These are phyloP conservation scores for Willisornis vidua DNA, from an alignment of 2,113 vertebrate genomes.

Conservation along the genomic window DNA sequence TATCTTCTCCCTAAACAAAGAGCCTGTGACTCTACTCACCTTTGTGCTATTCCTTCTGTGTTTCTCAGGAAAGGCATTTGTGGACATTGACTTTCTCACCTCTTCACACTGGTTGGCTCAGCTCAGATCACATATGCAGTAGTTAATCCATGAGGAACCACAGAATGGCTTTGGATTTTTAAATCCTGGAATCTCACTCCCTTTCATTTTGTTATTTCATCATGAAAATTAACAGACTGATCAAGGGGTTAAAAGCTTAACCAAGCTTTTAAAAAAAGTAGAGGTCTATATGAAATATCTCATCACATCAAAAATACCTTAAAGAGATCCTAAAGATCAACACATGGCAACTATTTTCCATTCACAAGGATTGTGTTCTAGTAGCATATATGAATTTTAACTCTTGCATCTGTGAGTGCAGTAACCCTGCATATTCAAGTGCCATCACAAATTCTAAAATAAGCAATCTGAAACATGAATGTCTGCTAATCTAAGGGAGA, in stretches of 20 bases:
- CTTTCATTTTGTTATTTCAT: neutral
- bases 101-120: neutral
- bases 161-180: neutral
- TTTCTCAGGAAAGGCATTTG: neutral
- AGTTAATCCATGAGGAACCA: neutral
- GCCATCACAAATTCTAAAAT: neutral
- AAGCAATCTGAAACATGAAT: neutral
- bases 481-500: neutral
- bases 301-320: neutral
- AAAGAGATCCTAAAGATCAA: neutral
- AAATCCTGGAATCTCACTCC: neutral
- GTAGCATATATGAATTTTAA: neutral
- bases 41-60: neutral
- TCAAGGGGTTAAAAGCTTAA: neutral
- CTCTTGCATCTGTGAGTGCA: neutral
- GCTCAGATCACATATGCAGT: neutral
- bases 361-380: neutral
- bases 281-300: neutral
- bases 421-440: neutral
- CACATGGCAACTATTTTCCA: neutral
- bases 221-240: neutral
- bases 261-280: neutral
- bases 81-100: neutral
- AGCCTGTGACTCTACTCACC: neutral
- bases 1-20: neutral